Evolutionary conservation across 2,888 invertebrate species (phyloP), one percentile per base, ranked within the genome.

Genomic region (Kuschelorhynchus macadamiae): DNA sequence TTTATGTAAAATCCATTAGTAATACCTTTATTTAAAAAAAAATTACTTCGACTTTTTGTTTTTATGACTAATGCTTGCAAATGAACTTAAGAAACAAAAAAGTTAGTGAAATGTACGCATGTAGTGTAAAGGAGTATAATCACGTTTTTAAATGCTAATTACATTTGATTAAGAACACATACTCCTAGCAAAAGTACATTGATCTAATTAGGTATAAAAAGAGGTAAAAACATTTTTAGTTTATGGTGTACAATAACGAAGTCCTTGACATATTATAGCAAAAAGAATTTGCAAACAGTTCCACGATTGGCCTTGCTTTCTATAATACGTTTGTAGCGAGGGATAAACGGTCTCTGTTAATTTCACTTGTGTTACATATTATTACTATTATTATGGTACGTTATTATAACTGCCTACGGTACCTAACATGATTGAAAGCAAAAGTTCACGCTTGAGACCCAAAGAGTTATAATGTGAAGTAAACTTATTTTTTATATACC

Each of bases 181-280:
- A 21, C 16, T 49, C 17, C 18, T 50, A 33, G 18, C n/a, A 18
- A 18, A 18, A 12, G 17, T 11, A 33, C 25, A 30, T 39, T 41
- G 60, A 11, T 50, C 60, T 25, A 60, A 60, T 60, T 60, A 50
- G 25, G 30, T 20, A 25, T 18, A 52, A 62, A 62, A 44, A 32
- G 25, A 30, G 18, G 12, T 49, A 25, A 49, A 50, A 41, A 30
- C 32, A n/a, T n/a, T 25, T 47, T 60, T 25, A 41, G 30, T 21
- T 47, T 36, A 36, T 50, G 20, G 50, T 42, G 49, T 21, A 57
- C 50, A 50, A 50, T 65, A 50, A 18, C 46, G 25, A 30, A 67
- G 62, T 62, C 67, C 67, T 67, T 67, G 67, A 67, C 67, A 67
- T 67, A 67, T 67, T 44, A 67, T 33, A 30, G 12, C 56, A 49